A percentile compares a stretch with the other conserved stretches of the same genome.
Conservation (phyloP, 2,797 vertebrate species). For the Catostomus latipinnis region DNA sequence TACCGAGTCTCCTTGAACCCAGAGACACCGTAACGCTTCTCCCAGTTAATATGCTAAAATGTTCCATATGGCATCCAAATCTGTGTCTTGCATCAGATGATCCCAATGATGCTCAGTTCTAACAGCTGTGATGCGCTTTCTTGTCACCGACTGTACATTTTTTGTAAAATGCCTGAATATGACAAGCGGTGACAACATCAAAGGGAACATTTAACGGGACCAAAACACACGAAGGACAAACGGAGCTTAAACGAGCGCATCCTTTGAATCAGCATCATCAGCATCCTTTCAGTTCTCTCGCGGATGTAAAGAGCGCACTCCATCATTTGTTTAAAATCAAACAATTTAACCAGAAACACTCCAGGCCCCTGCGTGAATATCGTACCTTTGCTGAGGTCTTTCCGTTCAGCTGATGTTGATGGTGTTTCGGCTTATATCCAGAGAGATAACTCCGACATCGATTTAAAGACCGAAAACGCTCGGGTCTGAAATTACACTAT, state of each 20-base stretch:
- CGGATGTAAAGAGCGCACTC: neutral
- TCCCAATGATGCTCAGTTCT: constrained; percentile 63
- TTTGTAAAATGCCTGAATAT: constrained; percentile 47
- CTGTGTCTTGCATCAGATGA: constrained; percentile 60
- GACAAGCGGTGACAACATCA: constrained; percentile 41
- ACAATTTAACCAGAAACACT: neutral
- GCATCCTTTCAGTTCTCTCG: neutral
- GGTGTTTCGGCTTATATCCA: constrained; percentile 65
- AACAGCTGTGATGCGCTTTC: constrained; percentile 35
- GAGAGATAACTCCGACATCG: constrained; percentile 61
- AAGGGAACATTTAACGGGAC: constrained; percentile 25
- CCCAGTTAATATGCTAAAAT: constrained; percentile 10
- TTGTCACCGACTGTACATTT: constrained; percentile 19
- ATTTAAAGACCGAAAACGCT: constrained; percentile 50
- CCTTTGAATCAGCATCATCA: constrained; percentile 33
- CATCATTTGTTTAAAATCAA: neutral
- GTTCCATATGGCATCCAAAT: constrained; percentile 3
- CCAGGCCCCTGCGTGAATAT: constrained; percentile 11
- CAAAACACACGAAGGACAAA: constrained; percentile 36
- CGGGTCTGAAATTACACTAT: constrained; percentile 63
- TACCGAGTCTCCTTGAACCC: constrained; percentile 65
- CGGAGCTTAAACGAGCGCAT: constrained; percentile 1
- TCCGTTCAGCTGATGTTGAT: constrained; percentile 62
- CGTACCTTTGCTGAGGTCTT: constrained; percentile 76
- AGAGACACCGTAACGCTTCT: neutral